phyloP scores from a whole-genome alignment of 1,140 invertebrate species.

The Aleiodes sp. region DNA sequence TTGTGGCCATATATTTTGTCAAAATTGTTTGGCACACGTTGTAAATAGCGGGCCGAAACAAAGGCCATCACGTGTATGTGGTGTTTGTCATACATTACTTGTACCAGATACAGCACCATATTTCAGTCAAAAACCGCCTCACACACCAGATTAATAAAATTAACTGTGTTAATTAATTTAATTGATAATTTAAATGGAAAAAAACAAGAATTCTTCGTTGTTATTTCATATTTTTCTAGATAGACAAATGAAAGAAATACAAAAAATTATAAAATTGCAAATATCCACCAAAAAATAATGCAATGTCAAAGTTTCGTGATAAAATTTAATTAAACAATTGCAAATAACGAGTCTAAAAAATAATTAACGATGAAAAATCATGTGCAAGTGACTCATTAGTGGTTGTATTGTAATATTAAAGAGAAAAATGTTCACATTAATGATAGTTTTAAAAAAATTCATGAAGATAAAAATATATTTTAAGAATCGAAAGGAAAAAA shows the following conservation, averaged over 20 bases:
- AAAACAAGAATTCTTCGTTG: conserved; percentile 21
- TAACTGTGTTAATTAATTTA: conserved; percentile 31
- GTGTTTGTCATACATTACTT: conserved; percentile 96
- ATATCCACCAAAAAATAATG: conserved; percentile 44
- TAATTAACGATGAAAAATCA: not conserved
- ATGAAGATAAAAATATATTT: not conserved
- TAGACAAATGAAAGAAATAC: not conserved
- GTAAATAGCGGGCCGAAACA: conserved; percentile 89
- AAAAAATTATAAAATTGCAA: not conserved
- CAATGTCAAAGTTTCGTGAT: conserved; percentile 46
- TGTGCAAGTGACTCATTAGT: not conserved
- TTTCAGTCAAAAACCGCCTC: conserved; percentile 89
- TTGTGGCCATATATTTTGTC: conserved; percentile 96
- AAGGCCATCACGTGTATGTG: conserved; percentile 89
- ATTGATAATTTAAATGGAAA: no score
- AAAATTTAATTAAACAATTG: not conserved
- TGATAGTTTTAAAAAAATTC: not conserved
- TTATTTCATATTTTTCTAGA: conserved; percentile 9
- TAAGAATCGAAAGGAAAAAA: conserved; percentile 10
- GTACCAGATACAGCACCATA: conserved; percentile 93
- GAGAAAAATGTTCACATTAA: not conserved
- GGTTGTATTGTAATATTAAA: not conserved
- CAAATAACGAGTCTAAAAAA: not conserved
- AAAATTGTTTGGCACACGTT: conserved; percentile 80
- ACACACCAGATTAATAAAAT: conserved; percentile 69